Conservation (phyloP, 35 echinoderm and acorn worm species). For the Ptychodera flava region DNA sequence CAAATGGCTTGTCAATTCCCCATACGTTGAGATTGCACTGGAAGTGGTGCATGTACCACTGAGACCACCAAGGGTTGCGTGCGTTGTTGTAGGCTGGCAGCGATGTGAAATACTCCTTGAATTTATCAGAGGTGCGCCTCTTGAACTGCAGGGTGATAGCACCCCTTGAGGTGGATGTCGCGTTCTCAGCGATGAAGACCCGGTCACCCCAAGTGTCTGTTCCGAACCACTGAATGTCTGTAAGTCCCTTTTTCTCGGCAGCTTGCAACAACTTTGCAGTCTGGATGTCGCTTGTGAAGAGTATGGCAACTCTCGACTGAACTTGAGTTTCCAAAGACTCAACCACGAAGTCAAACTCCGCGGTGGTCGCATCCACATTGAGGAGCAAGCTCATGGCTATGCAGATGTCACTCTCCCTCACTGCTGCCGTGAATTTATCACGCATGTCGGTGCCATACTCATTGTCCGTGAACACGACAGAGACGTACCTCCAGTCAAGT, state of each 20-base stretch:
- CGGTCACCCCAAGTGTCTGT: slow-evolving; percentile 79
- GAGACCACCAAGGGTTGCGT: slow-evolving; percentile 83
- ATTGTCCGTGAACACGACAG: slow-evolving; percentile 71
- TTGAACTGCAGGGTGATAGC: slow-evolving; percentile 50
- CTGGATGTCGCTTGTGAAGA: slow-evolving; percentile 70
- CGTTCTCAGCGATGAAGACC: slow-evolving; percentile 37
- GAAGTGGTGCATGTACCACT: slow-evolving; percentile 50
- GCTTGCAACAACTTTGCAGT: slow-evolving; percentile 53
- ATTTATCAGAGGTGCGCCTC: slow-evolving; percentile 12
- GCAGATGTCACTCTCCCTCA: slow-evolving; percentile 32
- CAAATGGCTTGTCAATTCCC: slow-evolving; percentile 6
- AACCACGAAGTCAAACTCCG: slow-evolving; percentile 26
- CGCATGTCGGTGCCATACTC: slow-evolving; percentile 74
- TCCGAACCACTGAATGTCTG: slow-evolving; percentile 81
- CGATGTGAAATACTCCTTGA: slow-evolving; percentile 50
- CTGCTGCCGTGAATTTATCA: slow-evolving; percentile 23
- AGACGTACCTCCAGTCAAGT: slow-evolving; percentile 67
- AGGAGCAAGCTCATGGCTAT: slow-evolving; percentile 63
- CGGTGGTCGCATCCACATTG: background rate
- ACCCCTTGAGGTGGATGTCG: slow-evolving; percentile 35
- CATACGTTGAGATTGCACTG: slow-evolving; percentile 46
- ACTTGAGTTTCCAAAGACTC: slow-evolving; percentile 33
- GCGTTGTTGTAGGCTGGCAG: slow-evolving; percentile 43
- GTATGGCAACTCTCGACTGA: slow-evolving; percentile 52
- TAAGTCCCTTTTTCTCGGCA: slow-evolving; percentile 44